A percentile compares a stretch with the other conserved stretches of the same genome.
Evolutionary conservation across 92 coral and sea anemone species (phyloP).

Genomic region (Epizoanthus fatuus): DNA sequence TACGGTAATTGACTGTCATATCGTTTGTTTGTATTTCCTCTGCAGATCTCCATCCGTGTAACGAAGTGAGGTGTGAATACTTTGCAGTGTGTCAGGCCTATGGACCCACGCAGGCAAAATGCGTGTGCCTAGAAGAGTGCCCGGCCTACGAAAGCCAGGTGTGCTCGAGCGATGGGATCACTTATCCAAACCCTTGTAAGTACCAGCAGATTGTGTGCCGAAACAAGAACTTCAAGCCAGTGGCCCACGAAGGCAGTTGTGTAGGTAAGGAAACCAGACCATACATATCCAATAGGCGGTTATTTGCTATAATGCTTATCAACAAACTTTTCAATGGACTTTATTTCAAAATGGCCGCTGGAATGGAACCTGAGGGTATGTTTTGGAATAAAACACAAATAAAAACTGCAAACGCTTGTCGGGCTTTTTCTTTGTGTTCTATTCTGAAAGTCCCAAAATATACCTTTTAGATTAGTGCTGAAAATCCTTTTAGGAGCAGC

Average conservation of each 20-base stretch:
- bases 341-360: too few species aligned
- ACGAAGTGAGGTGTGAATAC: constrained; percentile 46
- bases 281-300: too few species aligned
- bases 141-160: constrained; percentile 55
- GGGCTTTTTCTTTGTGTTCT: too few species aligned
- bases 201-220: constrained; percentile 59
- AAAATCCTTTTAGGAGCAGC: too few species aligned
- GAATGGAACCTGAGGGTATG: too few species aligned
- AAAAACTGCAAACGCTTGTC: too few species aligned
- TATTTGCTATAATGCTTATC: background rate
- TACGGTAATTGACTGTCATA: too few species aligned
- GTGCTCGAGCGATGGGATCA: constrained; percentile 63
- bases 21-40: background rate
- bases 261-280: constrained; percentile 51
- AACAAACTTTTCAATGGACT: too few species aligned
- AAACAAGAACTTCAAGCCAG: constrained; percentile 26
- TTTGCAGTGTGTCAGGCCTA: constrained; percentile 55
- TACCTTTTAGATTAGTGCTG: too few species aligned
- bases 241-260: constrained; percentile 72
- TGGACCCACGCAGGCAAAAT: constrained; percentile 43
- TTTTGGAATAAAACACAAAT: too few species aligned
- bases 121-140: constrained; percentile 58
- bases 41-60: constrained; percentile 83
- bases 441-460: too few species aligned
- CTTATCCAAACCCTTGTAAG: constrained; percentile 65